Evolutionary conservation across 2,113 vertebrate species (phyloP).

Genomic region (Choloepus hoffmanni): DNA sequence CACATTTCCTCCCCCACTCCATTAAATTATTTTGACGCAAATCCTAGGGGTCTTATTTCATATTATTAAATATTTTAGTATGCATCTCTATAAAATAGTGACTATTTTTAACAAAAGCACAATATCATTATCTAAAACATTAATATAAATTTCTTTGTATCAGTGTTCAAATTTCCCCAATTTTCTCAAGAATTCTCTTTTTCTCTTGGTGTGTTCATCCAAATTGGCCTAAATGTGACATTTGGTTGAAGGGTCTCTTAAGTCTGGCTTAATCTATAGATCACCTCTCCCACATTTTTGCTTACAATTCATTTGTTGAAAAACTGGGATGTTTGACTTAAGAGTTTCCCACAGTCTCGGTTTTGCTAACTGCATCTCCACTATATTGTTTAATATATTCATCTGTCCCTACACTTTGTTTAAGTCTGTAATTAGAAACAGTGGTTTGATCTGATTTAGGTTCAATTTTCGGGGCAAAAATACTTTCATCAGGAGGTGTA

Average conservation of each 20-base stretch:
- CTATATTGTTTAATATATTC: background rate
- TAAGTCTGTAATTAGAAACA: background rate
- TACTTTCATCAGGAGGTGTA: background rate
- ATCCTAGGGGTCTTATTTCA: background rate
- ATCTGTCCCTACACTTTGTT: background rate
- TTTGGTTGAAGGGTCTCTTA: background rate
- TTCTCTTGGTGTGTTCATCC: background rate
- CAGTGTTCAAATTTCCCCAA: background rate
- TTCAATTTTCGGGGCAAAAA: background rate
- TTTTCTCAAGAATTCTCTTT: background rate
- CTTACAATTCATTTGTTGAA: background rate
- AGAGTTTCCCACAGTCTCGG: background rate
- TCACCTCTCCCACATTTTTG: background rate
- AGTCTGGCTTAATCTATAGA: background rate
- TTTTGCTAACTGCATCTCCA: constrained; percentile 7
- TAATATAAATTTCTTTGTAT: background rate
- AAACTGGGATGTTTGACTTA: background rate
- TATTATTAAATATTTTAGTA: background rate
- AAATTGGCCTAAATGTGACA: background rate
- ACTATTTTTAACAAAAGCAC: background rate
- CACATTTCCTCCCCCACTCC: background rate
- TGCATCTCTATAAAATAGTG: constrained; percentile 9
- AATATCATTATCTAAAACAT: background rate
- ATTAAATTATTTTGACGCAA: background rate
- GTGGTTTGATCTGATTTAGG: background rate